These are phyloP conservation scores for Pseudomyrmex sp. DNA, from an alignment of 1,140 invertebrate species.

Conservation along the genomic window DNA sequence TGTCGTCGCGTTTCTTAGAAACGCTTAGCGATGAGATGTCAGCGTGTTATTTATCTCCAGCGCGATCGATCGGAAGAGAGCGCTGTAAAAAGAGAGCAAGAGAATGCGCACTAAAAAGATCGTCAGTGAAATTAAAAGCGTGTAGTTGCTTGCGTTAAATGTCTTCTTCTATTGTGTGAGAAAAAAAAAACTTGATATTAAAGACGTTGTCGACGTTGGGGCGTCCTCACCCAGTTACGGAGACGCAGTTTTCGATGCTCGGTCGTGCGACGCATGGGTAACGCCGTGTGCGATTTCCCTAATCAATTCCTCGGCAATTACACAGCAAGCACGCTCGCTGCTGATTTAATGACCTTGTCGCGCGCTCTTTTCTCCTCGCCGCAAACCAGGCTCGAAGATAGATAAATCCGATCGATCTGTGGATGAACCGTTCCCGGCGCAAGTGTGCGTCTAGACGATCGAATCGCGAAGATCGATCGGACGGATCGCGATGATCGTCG, in stretches of 20 bases:
- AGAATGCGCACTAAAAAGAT: neutral
- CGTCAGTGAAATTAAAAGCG: neutral
- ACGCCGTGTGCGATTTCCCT: constrained; percentile 40
- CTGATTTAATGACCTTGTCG: constrained; percentile 54
- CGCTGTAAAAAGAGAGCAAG: neutral
- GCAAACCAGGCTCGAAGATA: neutral
- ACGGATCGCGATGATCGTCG: constrained; percentile 37
- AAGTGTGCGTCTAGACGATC: constrained; percentile 24
- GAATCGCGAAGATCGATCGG: constrained; percentile 64
- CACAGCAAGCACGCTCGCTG: constrained; percentile 5
- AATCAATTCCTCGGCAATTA: constrained; percentile 43
- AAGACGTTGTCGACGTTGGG: neutral
- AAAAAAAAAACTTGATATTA: constrained; percentile 31
- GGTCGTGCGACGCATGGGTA: constrained; percentile 2
- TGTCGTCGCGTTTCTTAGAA: neutral
- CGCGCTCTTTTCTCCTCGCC: neutral
- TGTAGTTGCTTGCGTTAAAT: neutral
- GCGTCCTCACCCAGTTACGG: neutral
- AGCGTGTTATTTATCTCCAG: neutral
- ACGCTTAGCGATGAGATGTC: neutral
- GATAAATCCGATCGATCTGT: constrained; percentile 28
- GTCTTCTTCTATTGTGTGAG: neutral
- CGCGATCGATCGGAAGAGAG: neutral
- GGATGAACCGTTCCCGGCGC: neutral
- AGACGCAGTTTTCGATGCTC: neutral